These are phyloP conservation scores for Sphaerophoria taeniata DNA, from an alignment of 2,888 invertebrate species.

Conservation along the genomic window DNA sequence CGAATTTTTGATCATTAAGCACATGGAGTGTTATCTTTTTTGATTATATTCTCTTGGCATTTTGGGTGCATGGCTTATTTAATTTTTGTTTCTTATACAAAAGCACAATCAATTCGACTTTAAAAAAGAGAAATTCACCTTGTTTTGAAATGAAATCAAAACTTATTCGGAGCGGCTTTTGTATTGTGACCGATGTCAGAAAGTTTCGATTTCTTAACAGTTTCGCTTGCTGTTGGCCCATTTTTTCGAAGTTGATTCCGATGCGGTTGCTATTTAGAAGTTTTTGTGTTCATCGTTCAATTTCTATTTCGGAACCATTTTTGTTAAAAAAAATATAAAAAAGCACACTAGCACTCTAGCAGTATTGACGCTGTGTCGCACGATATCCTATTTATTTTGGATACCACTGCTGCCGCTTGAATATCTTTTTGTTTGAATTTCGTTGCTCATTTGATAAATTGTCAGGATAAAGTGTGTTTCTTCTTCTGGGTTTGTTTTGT, in stretches of 20 bases:
- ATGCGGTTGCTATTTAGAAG: constrained; percentile 50
- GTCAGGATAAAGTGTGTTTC: constrained; percentile 67
- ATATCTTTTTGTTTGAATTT: constrained; percentile 60
- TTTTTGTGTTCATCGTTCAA: constrained; percentile 57
- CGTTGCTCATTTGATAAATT: constrained; percentile 74
- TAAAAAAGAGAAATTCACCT: constrained; percentile 6
- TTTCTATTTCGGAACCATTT: constrained; percentile 55
- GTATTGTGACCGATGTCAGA: constrained; percentile 69
- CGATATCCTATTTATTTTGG: constrained; percentile 48
- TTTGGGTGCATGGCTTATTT: too few species aligned
- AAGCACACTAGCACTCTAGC: not conserved
- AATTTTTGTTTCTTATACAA: too few species aligned
- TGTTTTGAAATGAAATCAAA: not conserved
- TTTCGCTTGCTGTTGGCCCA: constrained; percentile 40
- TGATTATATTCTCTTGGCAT: too few species aligned
- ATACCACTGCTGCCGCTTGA: constrained; percentile 13
- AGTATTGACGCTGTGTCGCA: constrained; percentile 41
- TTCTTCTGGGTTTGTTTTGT: constrained; percentile 51
- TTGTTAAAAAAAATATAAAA: constrained; percentile 4
- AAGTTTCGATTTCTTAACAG: constrained; percentile 66
- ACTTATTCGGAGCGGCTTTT: constrained; percentile 29
- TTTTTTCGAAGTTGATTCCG: constrained; percentile 16
- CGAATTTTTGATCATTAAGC: too few species aligned
- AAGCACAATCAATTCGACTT: too few species aligned
- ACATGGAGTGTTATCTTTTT: too few species aligned